Evolutionary conservation across 2,888 invertebrate species (phyloP).

Genomic region (Drosophila mayaguana): DNA sequence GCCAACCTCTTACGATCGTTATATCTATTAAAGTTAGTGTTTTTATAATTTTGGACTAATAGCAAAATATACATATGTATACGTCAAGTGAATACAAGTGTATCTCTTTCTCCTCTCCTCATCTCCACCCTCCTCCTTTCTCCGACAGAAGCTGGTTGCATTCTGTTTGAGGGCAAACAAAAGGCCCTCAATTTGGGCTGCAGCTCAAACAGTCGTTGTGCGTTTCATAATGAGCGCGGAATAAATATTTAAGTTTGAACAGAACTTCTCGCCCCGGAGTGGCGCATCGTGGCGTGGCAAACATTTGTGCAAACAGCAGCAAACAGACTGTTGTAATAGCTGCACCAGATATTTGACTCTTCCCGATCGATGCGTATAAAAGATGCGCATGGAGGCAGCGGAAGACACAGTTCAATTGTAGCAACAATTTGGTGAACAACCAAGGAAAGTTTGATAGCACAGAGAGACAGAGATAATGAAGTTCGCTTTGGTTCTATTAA

Average conservation of each 20-base stretch:
- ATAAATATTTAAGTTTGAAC: slow-evolving; percentile 36
- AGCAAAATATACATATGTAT: slow-evolving; percentile 2
- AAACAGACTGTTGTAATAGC: slow-evolving; percentile 37
- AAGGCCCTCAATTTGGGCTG: slow-evolving; percentile 30
- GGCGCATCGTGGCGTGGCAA: neutral
- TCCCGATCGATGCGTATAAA: slow-evolving; percentile 46
- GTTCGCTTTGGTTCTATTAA: slow-evolving; percentile 44
- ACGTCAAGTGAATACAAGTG: slow-evolving; percentile 1
- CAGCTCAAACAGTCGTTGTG: slow-evolving; percentile 16
- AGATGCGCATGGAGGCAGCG: slow-evolving; percentile 20
- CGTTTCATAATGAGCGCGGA: slow-evolving; percentile 46
- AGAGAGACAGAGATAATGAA: slow-evolving; percentile 50
- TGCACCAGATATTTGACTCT: slow-evolving; percentile 14
- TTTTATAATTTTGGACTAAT: slow-evolving; percentile 5
- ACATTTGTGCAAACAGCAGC: slow-evolving; percentile 22
- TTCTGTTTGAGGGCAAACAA: slow-evolving; percentile 17
- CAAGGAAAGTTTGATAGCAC: slow-evolving; percentile 16
- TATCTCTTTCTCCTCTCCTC: slow-evolving; percentile 12
- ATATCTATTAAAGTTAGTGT: slow-evolving; percentile 66
- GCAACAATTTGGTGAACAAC: slow-evolving; percentile 36
- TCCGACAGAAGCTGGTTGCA: neutral
- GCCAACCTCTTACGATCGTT: slow-evolving; percentile 86
- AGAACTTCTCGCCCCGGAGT: neutral
- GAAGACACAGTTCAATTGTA: slow-evolving; percentile 54
- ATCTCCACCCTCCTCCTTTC: too few species aligned